Conservation (phyloP, 2,888 invertebrate genomes). For the Calephelis perditalis region DNA sequence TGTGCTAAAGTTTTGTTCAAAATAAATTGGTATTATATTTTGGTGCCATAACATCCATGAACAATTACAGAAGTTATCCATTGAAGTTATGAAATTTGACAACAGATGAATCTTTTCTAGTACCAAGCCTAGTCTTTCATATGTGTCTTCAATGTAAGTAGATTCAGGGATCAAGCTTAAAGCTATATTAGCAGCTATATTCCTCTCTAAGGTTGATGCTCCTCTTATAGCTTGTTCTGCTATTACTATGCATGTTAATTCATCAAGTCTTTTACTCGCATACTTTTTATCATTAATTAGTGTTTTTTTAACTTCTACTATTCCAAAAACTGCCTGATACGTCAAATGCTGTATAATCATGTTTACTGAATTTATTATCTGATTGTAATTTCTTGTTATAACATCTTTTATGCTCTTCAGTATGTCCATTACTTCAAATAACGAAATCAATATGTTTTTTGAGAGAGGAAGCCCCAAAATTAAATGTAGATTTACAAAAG, state of each 20-base stretch:
- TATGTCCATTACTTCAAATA: constrained; percentile 90
- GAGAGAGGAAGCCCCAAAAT: constrained; percentile 86
- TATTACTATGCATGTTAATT: constrained; percentile 85
- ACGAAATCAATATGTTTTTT: constrained; percentile 83
- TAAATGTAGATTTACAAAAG: constrained; percentile 83
- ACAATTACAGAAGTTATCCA: constrained; percentile 83
- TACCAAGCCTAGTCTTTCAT: constrained; percentile 77
- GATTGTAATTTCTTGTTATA: constrained; percentile 82
- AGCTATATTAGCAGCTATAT: constrained; percentile 82
- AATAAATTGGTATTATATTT: constrained; percentile 85
- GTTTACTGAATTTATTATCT: constrained; percentile 84
- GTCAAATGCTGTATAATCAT: constrained; percentile 89
- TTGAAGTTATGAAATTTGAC: constrained; percentile 74
- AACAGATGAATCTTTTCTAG: constrained; percentile 82
- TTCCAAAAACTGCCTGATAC: constrained; percentile 83
- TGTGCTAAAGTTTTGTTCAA: constrained; percentile 83
- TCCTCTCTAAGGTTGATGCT: constrained; percentile 80
- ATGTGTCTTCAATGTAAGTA: constrained; percentile 80
- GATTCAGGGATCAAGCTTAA: constrained; percentile 82
- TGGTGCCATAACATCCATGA: constrained; percentile 91
- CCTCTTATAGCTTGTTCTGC: constrained; percentile 83
- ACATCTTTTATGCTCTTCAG: constrained; percentile 86
- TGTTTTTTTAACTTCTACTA: constrained; percentile 83
- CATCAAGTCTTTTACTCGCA: constrained; percentile 82
- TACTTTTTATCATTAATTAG: constrained; percentile 80